phyloP scores from a whole-genome alignment of 2,113 vertebrate species.

The Cyprinus carpio region DNA sequence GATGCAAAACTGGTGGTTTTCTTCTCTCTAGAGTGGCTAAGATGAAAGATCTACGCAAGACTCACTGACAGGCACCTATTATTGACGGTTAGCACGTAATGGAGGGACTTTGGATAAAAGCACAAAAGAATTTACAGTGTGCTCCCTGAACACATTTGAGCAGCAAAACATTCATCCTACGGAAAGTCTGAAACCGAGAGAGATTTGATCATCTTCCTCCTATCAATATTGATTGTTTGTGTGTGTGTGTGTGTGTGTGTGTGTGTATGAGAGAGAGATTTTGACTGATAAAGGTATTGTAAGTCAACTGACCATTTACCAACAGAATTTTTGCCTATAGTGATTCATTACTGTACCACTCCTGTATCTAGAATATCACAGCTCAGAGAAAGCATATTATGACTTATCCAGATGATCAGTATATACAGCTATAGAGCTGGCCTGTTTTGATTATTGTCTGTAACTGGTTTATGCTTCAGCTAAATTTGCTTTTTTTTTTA shows the following conservation, averaged over 20 bases:
- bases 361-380: not conserved
- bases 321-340: not conserved
- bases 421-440: not conserved
- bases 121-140: not conserved
- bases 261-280: not conserved
- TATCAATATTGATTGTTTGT: not conserved
- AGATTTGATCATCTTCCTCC: not conserved
- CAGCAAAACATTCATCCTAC: not conserved
- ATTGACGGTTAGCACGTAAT: constrained; percentile 29
- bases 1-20: constrained; percentile 46
- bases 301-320: not conserved
- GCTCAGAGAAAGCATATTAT: not conserved
- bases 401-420: not conserved
- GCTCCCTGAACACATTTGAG: not conserved
- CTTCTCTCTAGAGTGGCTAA: constrained; percentile 8
- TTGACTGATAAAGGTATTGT: not conserved
- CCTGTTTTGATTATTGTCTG: not conserved
- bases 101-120: constrained; percentile 1
- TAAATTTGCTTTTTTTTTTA: not conserved
- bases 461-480: not conserved
- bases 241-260: too few relatives aligned
- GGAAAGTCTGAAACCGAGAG: not conserved
- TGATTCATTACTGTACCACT: not conserved
- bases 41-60: not conserved
- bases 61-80: not conserved